Conservation (phyloP, 2,797 vertebrate genomes). For the Acanthurus leucopareius region DNA sequence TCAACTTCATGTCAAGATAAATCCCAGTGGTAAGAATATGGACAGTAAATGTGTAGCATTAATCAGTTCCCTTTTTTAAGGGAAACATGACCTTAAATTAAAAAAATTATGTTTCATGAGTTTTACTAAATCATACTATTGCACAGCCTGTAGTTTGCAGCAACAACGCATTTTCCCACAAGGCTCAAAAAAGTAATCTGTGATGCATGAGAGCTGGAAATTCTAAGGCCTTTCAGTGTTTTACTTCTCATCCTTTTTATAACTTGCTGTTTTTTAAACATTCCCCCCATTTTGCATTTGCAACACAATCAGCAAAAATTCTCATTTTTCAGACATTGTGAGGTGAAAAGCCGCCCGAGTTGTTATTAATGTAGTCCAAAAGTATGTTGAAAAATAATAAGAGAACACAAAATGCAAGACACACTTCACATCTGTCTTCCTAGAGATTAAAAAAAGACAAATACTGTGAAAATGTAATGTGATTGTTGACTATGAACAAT, state of each 20-base stretch:
- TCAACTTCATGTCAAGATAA: constrained; percentile 26
- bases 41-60: constrained; percentile 3
- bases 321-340: constrained; percentile 21
- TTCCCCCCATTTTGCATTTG: constrained; percentile 23
- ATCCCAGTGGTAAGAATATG: constrained; percentile 24
- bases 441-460: no score
- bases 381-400: background rate
- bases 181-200: constrained; percentile 14
- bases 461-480: no score
- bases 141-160: constrained; percentile 24
- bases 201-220: constrained; percentile 11
- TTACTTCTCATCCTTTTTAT: constrained; percentile 14
- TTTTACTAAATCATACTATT: background rate
- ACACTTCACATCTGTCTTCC: no score
- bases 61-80: constrained; percentile 31
- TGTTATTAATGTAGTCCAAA: background rate
- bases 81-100: constrained; percentile 14
- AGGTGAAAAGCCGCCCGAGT: background rate
- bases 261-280: constrained; percentile 10
- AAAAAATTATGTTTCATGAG: background rate
- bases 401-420: no score
- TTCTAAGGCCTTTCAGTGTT: constrained; percentile 5
- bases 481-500: no score
- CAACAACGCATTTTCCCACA: constrained; percentile 3
- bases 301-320: background rate